Conservation (phyloP, 2,113 vertebrate species). For the Ciconia maguari region DNA sequence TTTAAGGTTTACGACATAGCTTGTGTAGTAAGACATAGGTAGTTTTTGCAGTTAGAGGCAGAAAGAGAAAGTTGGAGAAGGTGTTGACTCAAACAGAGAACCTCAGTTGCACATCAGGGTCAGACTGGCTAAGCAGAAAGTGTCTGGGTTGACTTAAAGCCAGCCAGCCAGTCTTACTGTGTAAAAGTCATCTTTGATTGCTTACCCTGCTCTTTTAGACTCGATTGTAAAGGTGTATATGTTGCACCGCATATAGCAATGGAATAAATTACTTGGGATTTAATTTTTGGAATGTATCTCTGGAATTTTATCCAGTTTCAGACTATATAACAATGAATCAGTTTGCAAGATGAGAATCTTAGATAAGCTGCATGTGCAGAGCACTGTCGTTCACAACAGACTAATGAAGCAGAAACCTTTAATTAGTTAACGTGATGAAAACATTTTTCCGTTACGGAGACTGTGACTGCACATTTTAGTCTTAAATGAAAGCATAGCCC, state of each 20-base stretch:
- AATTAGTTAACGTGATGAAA: not conserved
- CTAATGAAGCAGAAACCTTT: not conserved
- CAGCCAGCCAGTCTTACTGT: too few species aligned
- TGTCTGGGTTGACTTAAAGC: not conserved
- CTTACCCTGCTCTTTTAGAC: not conserved
- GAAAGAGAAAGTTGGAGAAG: not conserved
- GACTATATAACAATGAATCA: rapidly evolving
- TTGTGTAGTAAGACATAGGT: not conserved
- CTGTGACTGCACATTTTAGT: not conserved
- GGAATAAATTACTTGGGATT: not conserved
- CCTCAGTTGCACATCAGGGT: not conserved
- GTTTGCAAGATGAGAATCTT: not conserved
- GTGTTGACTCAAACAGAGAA: rapidly evolving
- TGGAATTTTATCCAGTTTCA: not conserved
- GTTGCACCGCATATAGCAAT: not conserved
- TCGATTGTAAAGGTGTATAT: rapidly evolving
- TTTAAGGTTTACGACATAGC: not conserved
- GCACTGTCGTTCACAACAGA: not conserved
- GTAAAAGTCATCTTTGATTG: not conserved
- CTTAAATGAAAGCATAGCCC: not conserved
- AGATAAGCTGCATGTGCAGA: not conserved
- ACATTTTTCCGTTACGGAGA: not conserved
- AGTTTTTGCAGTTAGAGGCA: not conserved
- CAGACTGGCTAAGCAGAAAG: not conserved
- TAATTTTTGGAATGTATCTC: not conserved